Base-by-base conservation (phyloP, 2,113 vertebrate species). In the Eulacestoma nigropectus region DNA sequence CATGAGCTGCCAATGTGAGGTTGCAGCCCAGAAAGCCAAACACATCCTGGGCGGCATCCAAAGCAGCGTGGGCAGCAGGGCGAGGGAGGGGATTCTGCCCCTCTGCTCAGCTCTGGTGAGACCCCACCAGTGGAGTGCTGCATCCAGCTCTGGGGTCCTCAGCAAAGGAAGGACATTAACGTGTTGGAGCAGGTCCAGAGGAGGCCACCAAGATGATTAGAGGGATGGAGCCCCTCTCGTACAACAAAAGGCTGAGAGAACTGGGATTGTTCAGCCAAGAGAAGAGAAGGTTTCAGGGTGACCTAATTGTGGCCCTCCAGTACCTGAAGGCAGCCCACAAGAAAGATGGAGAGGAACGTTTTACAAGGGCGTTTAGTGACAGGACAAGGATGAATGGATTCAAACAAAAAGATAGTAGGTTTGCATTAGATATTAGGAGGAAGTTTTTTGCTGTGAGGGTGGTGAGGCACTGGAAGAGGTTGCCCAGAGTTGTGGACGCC, bases 41-140 rank as follows among this genome's bases (percentile, higher is more conserved):
- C 6, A 4, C 14, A 2, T 62, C 18, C 47, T 62, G 72, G 55
- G 30, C 55, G 55, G 39, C 63, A 76, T 32, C 26, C 1, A 55
- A 76, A 8, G 11, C 63, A 69, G 11, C 0, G 0, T 35, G 47
- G 35, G 2, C 70, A 69, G 35, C 30, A 35, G 62, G 10, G 13
- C 3, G 1, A 37, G 37, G 47, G n/a, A 62, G 2, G 26, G 8
- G 29, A 47, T 55, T 68, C 9, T 75, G 46, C 2, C 14, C 8
- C 21, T 59, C n/a, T 44, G 2, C 49, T 79, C 5, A 7, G 29
- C 27, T 39, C 10, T 44, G 4, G 33, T 60, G 60, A 60, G 39
- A 47, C 11, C 13, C 16, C 20, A 47, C 9, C 9, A n/a, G n/a
- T 53, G 30, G 1, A 53, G n/a, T 8, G 7, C 53, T 75, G 20